A percentile compares a stretch with the other conserved stretches of the same genome.
These are phyloP conservation scores for Tethea ocularis DNA, from an alignment of 2,888 invertebrate genomes.

Conservation along the genomic window DNA sequence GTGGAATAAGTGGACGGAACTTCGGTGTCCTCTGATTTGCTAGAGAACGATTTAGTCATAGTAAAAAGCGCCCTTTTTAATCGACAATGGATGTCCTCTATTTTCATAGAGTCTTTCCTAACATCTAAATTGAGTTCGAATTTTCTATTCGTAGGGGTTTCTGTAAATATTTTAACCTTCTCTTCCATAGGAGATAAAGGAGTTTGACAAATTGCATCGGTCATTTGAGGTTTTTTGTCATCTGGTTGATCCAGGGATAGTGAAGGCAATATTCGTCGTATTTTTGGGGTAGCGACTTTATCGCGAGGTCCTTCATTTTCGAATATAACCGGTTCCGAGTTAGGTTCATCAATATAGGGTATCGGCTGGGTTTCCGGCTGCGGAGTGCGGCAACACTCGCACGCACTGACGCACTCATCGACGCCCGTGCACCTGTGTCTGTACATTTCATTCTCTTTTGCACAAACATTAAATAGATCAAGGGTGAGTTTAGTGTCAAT, in stretches of 20 bases:
- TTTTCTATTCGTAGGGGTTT: conserved; percentile 43
- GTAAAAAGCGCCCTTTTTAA: conserved; percentile 63
- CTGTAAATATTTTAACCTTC: conserved; percentile 29
- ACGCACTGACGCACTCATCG: conserved; percentile 74
- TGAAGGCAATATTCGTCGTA: conserved; percentile 72
- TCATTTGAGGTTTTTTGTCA: conserved; percentile 56
- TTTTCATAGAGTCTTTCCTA: conserved; percentile 52
- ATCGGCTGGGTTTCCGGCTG: conserved; percentile 72
- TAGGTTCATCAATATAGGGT: conserved; percentile 77
- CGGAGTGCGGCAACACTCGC: conserved; percentile 76
- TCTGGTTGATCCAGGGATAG: conserved; percentile 68
- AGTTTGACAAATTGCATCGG: conserved; percentile 73
- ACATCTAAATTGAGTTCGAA: conserved; percentile 60
- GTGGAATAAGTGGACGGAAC: conserved; percentile 64
- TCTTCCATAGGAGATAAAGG: conserved; percentile 53
- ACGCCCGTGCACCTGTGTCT: conserved; percentile 65
- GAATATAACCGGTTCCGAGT: conserved; percentile 73
- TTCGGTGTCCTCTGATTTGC: conserved; percentile 70
- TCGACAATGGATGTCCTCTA: conserved; percentile 62
- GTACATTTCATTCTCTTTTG: conserved; percentile 47
- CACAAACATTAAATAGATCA: conserved; percentile 59
- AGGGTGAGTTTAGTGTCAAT: conserved; percentile 70
- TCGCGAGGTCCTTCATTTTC: conserved; percentile 63
- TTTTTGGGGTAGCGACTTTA: conserved; percentile 67
- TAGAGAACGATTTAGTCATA: conserved; percentile 64